Evolutionary conservation across 1,140 invertebrate genomes (phyloP), one percentile per base, ranked within the genome.

Genomic region (Pseudomyrmex pallidus): DNA sequence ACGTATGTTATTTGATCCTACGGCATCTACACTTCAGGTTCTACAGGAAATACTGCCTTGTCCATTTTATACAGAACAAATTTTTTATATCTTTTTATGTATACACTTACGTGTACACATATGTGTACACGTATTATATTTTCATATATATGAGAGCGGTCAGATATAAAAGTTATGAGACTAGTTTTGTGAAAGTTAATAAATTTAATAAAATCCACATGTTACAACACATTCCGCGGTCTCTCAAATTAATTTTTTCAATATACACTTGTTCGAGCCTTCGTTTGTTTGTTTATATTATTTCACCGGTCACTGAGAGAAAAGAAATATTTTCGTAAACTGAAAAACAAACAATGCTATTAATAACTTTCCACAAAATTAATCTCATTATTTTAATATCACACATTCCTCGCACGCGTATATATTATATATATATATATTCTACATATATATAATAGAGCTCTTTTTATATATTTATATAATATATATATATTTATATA

Each of bases 11-110:
- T 22, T 80, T 59, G 44, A 50, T 72, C 50, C 44, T 80, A 80
- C 22, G 44, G 54, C 59, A 73, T 67, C 86, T 87, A 87, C 70
- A 83, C 44, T 89, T 85, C 89, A 85, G 84, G 82, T 77, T 82
- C 90, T 90, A 89, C 73, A 74, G 74, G 87, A 89, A 88, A 89
- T 89, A 89, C 87, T 89, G 87, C 52, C 80, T 85, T 87, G 77
- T 89, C 83, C 73, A 87, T 84, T 76, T 89, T 89, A 88, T 91
- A 91, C 88, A 91, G 89, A 91, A 88, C 90, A 82, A 86, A 88
- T 62, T 78, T 66, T 90, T 46, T 89, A 35, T 59, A 74, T 83
- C 72, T 73, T 61, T 68, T 25, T 61, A 10, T 85, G 4, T 82
- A 35, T 78, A 44, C 54, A 46, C 61, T 54, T 68, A 20, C n/a